phyloP scores from a whole-genome alignment of 2,797 vertebrate genomes.

The Aeoliscus strigatus region DNA sequence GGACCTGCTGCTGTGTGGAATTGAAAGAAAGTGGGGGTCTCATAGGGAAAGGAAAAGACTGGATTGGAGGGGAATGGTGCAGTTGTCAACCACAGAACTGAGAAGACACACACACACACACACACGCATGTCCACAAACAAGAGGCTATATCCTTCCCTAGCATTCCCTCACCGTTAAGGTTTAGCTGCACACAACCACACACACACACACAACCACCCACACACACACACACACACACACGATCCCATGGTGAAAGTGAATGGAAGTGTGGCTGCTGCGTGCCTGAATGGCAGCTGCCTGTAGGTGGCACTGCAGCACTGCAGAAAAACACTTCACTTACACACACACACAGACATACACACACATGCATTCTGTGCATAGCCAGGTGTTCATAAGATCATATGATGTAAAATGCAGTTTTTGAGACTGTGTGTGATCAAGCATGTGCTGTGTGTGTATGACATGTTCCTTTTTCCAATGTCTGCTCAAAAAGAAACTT shows the following conservation, averaged over 20 bases:
- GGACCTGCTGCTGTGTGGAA: no score
- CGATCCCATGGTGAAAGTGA: constrained; percentile 51
- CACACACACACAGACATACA: constrained; percentile 1
- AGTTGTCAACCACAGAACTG: constrained; percentile 47
- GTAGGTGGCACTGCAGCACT: constrained; percentile 71
- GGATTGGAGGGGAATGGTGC: constrained; percentile 50
- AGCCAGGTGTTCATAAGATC: constrained; percentile 16
- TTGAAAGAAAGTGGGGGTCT: not conserved
- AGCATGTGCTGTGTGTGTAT: constrained; percentile 14
- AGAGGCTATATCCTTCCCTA: constrained; percentile 37
- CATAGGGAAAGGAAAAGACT: constrained; percentile 52
- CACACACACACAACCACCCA: constrained; percentile 1
- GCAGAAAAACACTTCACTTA: constrained; percentile 16
- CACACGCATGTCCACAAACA: constrained; percentile 19
- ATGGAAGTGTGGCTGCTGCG: constrained; percentile 30
- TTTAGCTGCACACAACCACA: constrained; percentile 17
- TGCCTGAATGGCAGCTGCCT: constrained; percentile 12
- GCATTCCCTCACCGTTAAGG: constrained; percentile 51
- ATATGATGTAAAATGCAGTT: constrained; percentile 9
- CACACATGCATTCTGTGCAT: not conserved
- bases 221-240: constrained; percentile 9
- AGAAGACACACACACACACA: constrained; percentile 26
- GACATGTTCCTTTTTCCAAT: constrained; percentile 15
- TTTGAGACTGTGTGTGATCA: not conserved
- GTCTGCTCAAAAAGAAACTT: constrained; percentile 8